phyloP scores from a whole-genome alignment of 1,140 invertebrate genomes.

The Oncopodura yosiiana region DNA sequence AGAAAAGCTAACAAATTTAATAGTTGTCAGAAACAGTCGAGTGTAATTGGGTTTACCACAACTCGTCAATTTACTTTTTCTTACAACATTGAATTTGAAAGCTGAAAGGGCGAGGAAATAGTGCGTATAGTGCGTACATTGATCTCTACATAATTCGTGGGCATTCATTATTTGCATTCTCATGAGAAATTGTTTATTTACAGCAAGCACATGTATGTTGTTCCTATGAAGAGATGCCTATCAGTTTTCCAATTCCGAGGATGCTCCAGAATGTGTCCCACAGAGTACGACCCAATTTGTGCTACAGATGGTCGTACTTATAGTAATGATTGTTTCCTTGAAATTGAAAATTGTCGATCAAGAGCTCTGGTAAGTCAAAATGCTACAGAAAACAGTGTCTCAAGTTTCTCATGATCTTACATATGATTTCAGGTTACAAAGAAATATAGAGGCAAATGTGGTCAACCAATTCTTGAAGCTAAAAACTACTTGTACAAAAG shows the following conservation, averaged over 20 bases:
- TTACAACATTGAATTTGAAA: too few relatives aligned
- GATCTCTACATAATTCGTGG: too few relatives aligned
- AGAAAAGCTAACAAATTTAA: too few relatives aligned
- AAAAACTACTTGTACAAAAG: constrained; percentile 59
- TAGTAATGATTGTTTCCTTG: constrained; percentile 82
- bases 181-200: constrained; percentile 34
- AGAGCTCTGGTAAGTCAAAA: constrained; percentile 46
- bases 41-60: too few relatives aligned
- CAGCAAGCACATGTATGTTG: constrained; percentile 77
- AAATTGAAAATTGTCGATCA: constrained; percentile 77
- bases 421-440: constrained; percentile 42
- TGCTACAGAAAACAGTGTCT: neutral
- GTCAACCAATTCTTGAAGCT: constrained; percentile 55
- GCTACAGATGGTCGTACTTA: constrained; percentile 81
- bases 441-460: constrained; percentile 56
- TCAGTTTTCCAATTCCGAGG: constrained; percentile 71
- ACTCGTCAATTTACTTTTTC: too few relatives aligned
- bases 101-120: too few relatives aligned
- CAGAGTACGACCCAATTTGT: constrained; percentile 78
- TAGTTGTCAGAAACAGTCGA: too few relatives aligned
- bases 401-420: neutral
- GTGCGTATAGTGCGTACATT: too few relatives aligned
- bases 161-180: too few relatives aligned
- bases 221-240: constrained; percentile 71
- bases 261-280: constrained; percentile 72